Evolutionary conservation across 2,888 invertebrate species (phyloP), one percentile per base, ranked within the genome.

Genomic region (Drosophila niveifrons): DNA sequence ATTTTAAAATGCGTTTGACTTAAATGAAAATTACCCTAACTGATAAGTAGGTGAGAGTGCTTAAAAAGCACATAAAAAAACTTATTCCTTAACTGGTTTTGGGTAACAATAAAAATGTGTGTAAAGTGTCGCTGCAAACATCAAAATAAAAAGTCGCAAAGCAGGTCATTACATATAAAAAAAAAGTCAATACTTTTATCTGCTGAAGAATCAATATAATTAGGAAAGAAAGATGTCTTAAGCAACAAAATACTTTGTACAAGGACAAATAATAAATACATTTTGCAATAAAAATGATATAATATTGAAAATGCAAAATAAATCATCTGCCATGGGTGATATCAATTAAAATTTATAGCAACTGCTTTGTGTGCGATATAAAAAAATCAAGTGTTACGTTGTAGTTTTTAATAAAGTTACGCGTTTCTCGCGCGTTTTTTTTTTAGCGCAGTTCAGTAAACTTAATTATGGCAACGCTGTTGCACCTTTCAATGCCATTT

Each of bases 381-480:
- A 29, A 31, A 31, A 18, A 48, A 47, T 44, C 9, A 65, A 47
- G 29, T 52, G 39, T 68, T 41, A 62, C 13, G 41, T 17, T 36
- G 18, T 58, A 41, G 18, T 44, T 58, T 57, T 56, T 56, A 15
- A 44, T 47, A 2, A 28, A 55, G 18, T 34, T 52, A n/a, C 28
- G 64, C 75, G 75, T 39, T 71, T 71, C 31, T 3, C 43, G 29
- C 10, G 70, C 74, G 66, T 47, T 75, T 72, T 68, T n/a, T n/a
- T 67, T 68, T 39, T 23, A 34, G 1, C 44, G 63, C 76, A 55
- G 64, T 75, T 68, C 76, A 68, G 48, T 72, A 46, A 76, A 75
- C 76, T 68, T 44, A 43, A 58, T 55, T 41, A 18, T 13, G 41
- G 41, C 29, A 10, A 23, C 17, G 8, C 9, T n/a, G 7, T 17